Evolutionary conservation across 1,140 invertebrate genomes (phyloP), one percentile per base, ranked within the genome.

Genomic region (Holotrichia oblita): DNA sequence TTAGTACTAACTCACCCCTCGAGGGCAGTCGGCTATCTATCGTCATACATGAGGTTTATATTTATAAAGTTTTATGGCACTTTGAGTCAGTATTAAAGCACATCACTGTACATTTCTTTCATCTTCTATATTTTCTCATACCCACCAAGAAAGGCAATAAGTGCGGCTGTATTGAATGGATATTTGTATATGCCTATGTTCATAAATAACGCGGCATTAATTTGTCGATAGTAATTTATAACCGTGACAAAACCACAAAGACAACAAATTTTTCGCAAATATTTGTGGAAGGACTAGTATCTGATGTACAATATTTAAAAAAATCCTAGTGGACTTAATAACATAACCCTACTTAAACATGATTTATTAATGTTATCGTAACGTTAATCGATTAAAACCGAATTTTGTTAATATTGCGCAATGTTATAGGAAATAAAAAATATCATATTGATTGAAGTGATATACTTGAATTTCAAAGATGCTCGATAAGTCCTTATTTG

Each of bases 361-460:
- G 61, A 64, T 64, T 64, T 64, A 64, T 64, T 64, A 64, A 22
- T 64, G 61, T 64, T 64, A 64, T 64, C 61, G 10, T 64, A 64
- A 48, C 8, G 61, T 20, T 27, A 22, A 64, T 64, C 20, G 17
- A 20, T 64, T 24, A 9, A 14, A 22, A 64, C 61, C 22, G 22
- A 20, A 9, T 64, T 64, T 27, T 24, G 4, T 64, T 64, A 27
- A 22, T 64, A 64, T 14, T 0, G 6, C n/a, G n/a, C n/a, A n/a
- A n/a, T n/a, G n/a, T n/a, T n/a, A n/a, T n/a, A n/a, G n/a, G n/a
- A n/a, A n/a, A n/a, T n/a, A n/a, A n/a, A n/a, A n/a, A n/a, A n/a
- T n/a, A n/a, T n/a, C n/a, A n/a, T n/a, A n/a, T n/a, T n/a, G n/a
- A n/a, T n/a, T n/a, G n/a, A n/a, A n/a, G n/a, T n/a, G n/a, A n/a